Evolutionary conservation across 2,888 invertebrate genomes (phyloP), one percentile per base, ranked within the genome.

Genomic region (Pristionchus mayeri): DNA sequence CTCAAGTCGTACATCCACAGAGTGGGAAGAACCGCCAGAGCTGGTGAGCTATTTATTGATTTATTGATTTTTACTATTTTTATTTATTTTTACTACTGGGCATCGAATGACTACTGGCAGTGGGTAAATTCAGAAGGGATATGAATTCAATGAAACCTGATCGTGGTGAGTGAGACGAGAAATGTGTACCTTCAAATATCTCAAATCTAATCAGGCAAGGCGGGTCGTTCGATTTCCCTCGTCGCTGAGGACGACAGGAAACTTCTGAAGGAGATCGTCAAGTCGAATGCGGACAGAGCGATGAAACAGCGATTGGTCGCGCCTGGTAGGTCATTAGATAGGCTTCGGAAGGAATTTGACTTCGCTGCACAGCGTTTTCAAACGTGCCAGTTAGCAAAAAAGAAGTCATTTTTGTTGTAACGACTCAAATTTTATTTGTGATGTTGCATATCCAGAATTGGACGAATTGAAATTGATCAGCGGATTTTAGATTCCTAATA

Each of bases 1-100:
- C 93, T 98, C 30, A 97, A 98, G 92, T 98, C 98, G 93, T 99
- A 99, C 92, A 97, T 99, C 90, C 99, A 99, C 94, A 95, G 95
- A 93, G 97, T 98, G 13, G 98, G 98, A 54, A 95, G 98, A 91
- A 99, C 98, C 1, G 98, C 98, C 0, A 95, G 98, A 92, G 98
- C 98, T 13, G 98, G 98, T 0, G 95, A 96, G 83, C 6, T 21
- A 27, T 18, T 78, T 6, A 24, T 11, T n/a, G n/a, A n/a, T n/a
- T n/a, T n/a, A n/a, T n/a, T n/a, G n/a, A n/a, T n/a, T n/a, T n/a
- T n/a, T n/a, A n/a, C n/a, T n/a, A n/a, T n/a, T n/a, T n/a, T n/a
- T n/a, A n/a, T 57, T 4, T 24, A 24, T 21, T 57, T 57, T 57
- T 6, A 57, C 21, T 21, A 13, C 21, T 57, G 57, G 21, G 24